Conservation (phyloP, 2,113 vertebrate genomes). For the Ictidomys tridecemlineatus region DNA sequence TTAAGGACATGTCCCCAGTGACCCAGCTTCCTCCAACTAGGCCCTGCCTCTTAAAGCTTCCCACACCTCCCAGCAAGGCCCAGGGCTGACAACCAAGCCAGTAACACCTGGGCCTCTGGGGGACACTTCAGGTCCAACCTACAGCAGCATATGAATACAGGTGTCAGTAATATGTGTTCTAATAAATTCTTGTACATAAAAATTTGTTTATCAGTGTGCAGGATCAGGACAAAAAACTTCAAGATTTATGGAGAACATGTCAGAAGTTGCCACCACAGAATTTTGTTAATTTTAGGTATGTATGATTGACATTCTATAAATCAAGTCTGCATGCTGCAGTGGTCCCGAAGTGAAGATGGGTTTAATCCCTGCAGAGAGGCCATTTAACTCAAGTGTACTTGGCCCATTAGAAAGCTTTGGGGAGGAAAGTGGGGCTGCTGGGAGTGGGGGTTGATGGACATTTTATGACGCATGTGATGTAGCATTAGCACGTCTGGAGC, state of each 20-base stretch:
- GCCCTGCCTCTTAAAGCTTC: too few relatives aligned
- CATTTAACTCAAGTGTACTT: not conserved
- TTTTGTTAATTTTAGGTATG: conserved; percentile 96
- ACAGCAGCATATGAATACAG: not conserved
- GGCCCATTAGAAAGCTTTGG: not conserved
- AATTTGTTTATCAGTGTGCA: conserved; percentile 90
- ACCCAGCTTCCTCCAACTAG: not conserved
- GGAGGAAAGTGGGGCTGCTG: not conserved
- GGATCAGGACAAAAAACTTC: conserved; percentile 97
- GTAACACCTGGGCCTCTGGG: not conserved
- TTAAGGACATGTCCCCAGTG: not conserved
- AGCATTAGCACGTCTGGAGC: rapidly evolving
- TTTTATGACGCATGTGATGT: not conserved
- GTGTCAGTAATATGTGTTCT: not conserved
- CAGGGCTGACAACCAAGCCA: not conserved
- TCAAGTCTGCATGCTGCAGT: not conserved
- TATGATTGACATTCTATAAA: not conserved
- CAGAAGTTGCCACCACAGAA: conserved; percentile 96
- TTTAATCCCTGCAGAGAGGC: not conserved
- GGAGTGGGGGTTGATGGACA: not conserved
- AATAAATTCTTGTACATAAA: not conserved
- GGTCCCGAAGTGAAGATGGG: not conserved
- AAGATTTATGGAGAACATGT: conserved; percentile 97
- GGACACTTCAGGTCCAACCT: not conserved
- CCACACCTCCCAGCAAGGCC: not conserved